A percentile compares a stretch with the other conserved stretches of the same genome.
phyloP scores from a whole-genome alignment of 2,797 vertebrate genomes.

The Fundulus diaphanus region DNA sequence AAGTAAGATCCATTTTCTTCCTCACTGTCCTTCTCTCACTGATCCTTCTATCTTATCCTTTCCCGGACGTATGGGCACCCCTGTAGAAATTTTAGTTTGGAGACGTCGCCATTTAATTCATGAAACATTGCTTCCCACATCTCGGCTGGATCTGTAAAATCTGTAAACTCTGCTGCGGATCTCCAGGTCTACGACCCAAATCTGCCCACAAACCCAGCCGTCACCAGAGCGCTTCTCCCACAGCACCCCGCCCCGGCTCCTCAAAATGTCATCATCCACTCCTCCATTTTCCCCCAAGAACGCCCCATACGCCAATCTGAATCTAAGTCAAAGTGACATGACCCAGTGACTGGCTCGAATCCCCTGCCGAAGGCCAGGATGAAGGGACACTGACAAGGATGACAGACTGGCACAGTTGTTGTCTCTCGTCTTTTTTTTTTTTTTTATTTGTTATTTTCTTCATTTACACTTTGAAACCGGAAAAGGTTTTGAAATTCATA shows the following conservation, averaged over 20 bases:
- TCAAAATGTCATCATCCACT: slow-evolving; percentile 52
- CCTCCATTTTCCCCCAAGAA: slow-evolving; percentile 38
- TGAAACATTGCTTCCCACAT: slow-evolving; percentile 49
- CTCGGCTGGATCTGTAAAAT: slow-evolving; percentile 65
- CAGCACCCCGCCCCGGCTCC: slow-evolving; percentile 47
- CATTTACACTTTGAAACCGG: slow-evolving; percentile 3
- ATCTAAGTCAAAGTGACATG: slow-evolving; percentile 70
- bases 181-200: slow-evolving; percentile 48
- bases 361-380: slow-evolving; percentile 44
- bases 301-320: slow-evolving; percentile 62
- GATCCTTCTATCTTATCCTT: slow-evolving; percentile 13
- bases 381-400: slow-evolving; percentile 7
- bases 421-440: slow-evolving; percentile 10
- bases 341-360: slow-evolving; percentile 52
- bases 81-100: slow-evolving; percentile 60
- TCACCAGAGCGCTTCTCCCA: slow-evolving; percentile 16
- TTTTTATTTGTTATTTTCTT: slow-evolving; percentile 14
- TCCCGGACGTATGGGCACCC: slow-evolving; percentile 35
- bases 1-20: slow-evolving; percentile 4
- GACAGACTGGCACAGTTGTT: slow-evolving; percentile 17
- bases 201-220: slow-evolving; percentile 35
- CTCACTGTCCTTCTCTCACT: slow-evolving; percentile 13
- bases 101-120: slow-evolving; percentile 57
- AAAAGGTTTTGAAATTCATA: not conserved
- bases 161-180: slow-evolving; percentile 53